Evolutionary conservation across 2,797 vertebrate species (phyloP).

Genomic region (Columba guinea): DNA sequence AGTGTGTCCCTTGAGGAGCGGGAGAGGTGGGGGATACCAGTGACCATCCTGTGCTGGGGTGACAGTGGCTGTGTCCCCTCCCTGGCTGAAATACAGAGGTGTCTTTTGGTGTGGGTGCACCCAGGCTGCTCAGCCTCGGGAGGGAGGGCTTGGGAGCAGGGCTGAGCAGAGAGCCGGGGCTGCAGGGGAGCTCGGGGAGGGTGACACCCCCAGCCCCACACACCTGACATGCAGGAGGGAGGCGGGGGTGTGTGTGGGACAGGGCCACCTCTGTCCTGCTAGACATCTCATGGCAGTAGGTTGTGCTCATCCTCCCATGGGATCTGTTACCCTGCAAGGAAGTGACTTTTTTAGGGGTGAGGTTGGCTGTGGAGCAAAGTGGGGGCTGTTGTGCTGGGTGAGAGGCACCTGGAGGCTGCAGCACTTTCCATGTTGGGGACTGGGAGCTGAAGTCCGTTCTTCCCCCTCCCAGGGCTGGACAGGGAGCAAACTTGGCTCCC

Average conservation of each 20-base stretch:
- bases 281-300: neutral
- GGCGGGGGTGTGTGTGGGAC: neutral
- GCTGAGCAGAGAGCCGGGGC: neutral
- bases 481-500: neutral
- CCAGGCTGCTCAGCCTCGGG: neutral
- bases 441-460: neutral
- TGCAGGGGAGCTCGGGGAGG: too few species aligned
- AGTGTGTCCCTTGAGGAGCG: neutral
- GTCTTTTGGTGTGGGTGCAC: rapidly evolving
- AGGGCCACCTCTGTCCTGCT: rapidly evolving
- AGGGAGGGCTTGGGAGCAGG: neutral
- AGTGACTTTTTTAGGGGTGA: neutral
- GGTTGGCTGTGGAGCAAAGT: neutral
- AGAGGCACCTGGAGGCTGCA: neutral
- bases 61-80: neutral
- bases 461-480: rapidly evolving
- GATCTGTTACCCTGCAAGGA: too few species aligned
- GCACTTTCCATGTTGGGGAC: rapidly evolving
- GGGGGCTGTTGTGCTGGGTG: neutral
- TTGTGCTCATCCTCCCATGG: rapidly evolving
- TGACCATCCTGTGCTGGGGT: neutral
- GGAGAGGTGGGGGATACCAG: neutral
- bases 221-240: neutral
- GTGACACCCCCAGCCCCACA: neutral
- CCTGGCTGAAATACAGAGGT: rapidly evolving